Conservation (phyloP, 2,888 invertebrate species). For the Pycnomerus fuliginosus region DNA sequence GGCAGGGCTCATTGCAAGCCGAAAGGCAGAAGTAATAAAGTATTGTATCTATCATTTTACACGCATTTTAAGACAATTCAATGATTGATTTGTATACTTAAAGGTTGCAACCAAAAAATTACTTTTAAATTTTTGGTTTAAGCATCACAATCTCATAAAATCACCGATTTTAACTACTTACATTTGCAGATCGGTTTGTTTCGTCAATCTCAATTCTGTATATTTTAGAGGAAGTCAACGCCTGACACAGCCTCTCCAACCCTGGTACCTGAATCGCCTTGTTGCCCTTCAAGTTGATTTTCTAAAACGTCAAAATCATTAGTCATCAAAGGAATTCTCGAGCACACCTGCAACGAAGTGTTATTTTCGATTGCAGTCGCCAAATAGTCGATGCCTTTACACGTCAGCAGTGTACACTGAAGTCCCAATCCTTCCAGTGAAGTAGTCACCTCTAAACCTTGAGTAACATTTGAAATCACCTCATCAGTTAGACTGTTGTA, state of each 20-base stretch:
- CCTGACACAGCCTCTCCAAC: constrained; percentile 44
- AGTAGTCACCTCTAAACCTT: constrained; percentile 35
- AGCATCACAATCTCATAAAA: too few species aligned
- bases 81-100: too few species aligned
- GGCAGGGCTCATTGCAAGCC: too few species aligned
- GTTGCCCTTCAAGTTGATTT: constrained; percentile 48
- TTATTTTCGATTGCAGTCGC: constrained; percentile 43
- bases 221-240: constrained; percentile 46
- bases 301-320: constrained; percentile 36
- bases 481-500: constrained; percentile 47
- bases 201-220: constrained; percentile 47
- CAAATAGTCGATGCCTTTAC: constrained; percentile 41
- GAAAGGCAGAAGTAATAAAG: too few species aligned
- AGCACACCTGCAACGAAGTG: constrained; percentile 37
- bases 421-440: constrained; percentile 47
- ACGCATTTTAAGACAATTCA: too few species aligned
- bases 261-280: constrained; percentile 47
- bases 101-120: too few species aligned
- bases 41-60: too few species aligned
- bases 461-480: constrained; percentile 39
- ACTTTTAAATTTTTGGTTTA: too few species aligned
- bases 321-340: too few species aligned
- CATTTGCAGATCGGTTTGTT: constrained; percentile 44
- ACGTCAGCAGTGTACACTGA: constrained; percentile 47
- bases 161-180: too few species aligned